Conservation (phyloP, 1,140 invertebrate genomes). For the Lineus longissimus region DNA sequence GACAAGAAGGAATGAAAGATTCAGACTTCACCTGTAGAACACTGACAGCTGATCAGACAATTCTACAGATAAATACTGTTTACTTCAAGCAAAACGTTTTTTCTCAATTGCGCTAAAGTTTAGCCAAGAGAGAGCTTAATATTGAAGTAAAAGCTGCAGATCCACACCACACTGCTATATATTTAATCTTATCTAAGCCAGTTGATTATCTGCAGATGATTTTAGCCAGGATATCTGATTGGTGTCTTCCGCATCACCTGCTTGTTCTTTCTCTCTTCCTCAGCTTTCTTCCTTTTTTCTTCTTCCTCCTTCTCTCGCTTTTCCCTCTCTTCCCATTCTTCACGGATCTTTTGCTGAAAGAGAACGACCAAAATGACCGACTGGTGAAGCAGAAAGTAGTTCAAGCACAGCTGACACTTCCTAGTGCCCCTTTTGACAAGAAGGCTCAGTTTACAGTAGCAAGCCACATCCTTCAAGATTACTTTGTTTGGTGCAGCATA, state of each 20-base stretch:
- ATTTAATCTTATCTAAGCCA: too few species aligned
- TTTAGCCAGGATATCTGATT: neutral
- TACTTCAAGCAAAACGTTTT: too few species aligned
- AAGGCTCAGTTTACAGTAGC: neutral
- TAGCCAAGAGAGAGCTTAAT: too few species aligned
- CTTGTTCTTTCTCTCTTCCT: slow-evolving; percentile 13
- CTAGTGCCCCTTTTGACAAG: neutral
- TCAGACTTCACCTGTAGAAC: slow-evolving; percentile 6
- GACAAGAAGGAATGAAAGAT: slow-evolving; percentile 23
- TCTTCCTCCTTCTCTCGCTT: slow-evolving; percentile 39
- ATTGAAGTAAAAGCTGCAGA: too few species aligned
- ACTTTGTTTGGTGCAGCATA: too few species aligned
- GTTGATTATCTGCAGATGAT: too few species aligned
- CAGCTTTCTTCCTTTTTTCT: slow-evolving; percentile 32
- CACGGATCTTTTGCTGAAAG: slow-evolving; percentile 41
- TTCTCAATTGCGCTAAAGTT: too few species aligned
- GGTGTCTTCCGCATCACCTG: slow-evolving; percentile 34
- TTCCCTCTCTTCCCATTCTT: slow-evolving; percentile 46
- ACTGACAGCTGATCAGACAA: too few species aligned
- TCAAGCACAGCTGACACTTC: too few species aligned
- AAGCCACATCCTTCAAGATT: too few species aligned
- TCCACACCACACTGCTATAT: too few species aligned
- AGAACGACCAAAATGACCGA: slow-evolving; percentile 6
- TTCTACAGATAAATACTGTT: too few species aligned
- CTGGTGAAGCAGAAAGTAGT: neutral